Conservation (phyloP, 2,797 vertebrate species). For the Urosaurus nigricauda region DNA sequence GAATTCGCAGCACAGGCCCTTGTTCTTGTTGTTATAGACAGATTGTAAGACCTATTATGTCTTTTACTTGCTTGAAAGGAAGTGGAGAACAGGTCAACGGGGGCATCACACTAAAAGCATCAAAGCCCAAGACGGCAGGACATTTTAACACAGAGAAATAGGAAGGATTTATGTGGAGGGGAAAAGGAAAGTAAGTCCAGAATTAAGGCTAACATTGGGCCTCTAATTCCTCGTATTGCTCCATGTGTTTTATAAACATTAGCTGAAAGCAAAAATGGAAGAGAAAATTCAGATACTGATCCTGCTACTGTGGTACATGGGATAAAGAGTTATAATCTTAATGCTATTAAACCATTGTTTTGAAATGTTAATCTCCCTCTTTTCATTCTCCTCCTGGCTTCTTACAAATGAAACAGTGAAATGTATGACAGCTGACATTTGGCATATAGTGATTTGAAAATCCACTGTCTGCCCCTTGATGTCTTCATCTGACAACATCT, state of each 20-base stretch:
- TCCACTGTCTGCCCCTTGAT: conserved; percentile 77
- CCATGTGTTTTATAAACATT: conserved; percentile 35
- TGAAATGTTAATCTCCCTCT: conserved; percentile 58
- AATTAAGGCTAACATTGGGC: conserved; percentile 53
- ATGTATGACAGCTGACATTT: conserved; percentile 71
- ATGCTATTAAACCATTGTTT: conserved; percentile 57
- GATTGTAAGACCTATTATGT: conserved; percentile 33
- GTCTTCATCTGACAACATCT: conserved; percentile 83
- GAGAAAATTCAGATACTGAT: conserved; percentile 1
- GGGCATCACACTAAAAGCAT: conserved; percentile 59
- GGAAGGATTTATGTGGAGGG: conserved; percentile 12
- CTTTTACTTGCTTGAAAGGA: conserved; percentile 55
- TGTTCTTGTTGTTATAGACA: conserved; percentile 38
- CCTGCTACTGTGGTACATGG: conserved; percentile 19
- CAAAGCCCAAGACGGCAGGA: conserved; percentile 32
- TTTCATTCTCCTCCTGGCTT: conserved; percentile 13
- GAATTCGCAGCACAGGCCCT: conserved; percentile 25
- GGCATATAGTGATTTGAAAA: conserved; percentile 77
- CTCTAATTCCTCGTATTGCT: background rate
- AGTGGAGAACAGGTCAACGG: conserved; percentile 56
- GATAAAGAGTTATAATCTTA: conserved; percentile 41
- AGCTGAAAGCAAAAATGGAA: conserved; percentile 37
- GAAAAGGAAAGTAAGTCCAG: background rate
- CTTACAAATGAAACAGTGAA: conserved; percentile 45
- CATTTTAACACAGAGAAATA: conserved; percentile 56